Percentiles rank a stretch among this genome's conserved stretches.
phyloP scores from a whole-genome alignment of 2,113 vertebrate species.

The Notothenia rossii region DNA sequence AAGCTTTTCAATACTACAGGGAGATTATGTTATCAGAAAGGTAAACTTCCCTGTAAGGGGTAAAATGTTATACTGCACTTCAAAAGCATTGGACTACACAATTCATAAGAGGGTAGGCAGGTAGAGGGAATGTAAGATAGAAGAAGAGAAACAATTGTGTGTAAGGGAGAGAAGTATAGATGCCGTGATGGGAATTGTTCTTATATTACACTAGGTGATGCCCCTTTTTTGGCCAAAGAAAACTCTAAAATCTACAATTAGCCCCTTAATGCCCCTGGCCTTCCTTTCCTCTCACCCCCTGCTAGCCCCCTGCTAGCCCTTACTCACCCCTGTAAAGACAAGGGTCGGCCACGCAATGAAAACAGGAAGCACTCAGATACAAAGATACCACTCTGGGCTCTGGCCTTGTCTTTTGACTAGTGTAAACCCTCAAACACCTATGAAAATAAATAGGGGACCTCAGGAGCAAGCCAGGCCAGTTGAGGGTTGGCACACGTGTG shows the following conservation, averaged over 20 bases:
- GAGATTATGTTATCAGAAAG: slow-evolving; percentile 94
- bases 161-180: slow-evolving; percentile 14
- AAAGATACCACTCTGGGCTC: slow-evolving; percentile 87
- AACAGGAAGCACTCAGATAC: slow-evolving; percentile 94
- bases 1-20: slow-evolving; percentile 91
- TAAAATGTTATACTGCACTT: slow-evolving; percentile 86
- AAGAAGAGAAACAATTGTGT: background rate
- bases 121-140: slow-evolving; percentile 27
- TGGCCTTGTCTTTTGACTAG: slow-evolving; percentile 82
- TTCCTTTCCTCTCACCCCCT: slow-evolving; percentile 87
- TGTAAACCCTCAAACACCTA: slow-evolving; percentile 81
- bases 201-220: slow-evolving; percentile 75
- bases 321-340: slow-evolving; percentile 87
- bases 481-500: slow-evolving; percentile 44
- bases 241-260: slow-evolving; percentile 90
- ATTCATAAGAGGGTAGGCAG: slow-evolving; percentile 67
- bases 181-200: slow-evolving; percentile 19
- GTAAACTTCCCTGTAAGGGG: slow-evolving; percentile 89
- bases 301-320: slow-evolving; percentile 85
- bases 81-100: slow-evolving; percentile 82
- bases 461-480: slow-evolving; percentile 55
- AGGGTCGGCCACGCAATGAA: slow-evolving; percentile 90
- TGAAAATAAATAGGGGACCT: slow-evolving; percentile 83
- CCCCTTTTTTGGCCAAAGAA: slow-evolving; percentile 83
- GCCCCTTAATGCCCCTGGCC: slow-evolving; percentile 85